A percentile compares a stretch with the other conserved stretches of the same genome.
phyloP scores from a whole-genome alignment of 2,113 vertebrate species.

The Oreochromis spilurus region DNA sequence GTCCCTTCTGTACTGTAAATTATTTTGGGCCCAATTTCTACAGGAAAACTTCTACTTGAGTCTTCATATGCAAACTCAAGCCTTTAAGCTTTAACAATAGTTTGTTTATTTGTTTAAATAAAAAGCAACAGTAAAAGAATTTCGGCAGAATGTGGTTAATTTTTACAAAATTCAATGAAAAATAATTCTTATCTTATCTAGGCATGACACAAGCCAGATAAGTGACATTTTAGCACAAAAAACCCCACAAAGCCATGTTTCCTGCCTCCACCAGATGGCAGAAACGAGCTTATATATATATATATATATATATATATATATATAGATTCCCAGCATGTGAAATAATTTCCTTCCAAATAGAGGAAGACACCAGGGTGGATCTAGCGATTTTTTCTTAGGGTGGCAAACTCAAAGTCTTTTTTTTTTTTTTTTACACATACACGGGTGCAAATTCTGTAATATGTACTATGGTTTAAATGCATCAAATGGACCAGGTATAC shows the following conservation, averaged over 20 bases:
- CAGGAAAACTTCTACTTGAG: background rate
- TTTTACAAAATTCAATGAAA: background rate
- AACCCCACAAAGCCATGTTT: background rate
- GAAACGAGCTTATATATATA: background rate
- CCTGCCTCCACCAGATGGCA: constrained; percentile 38
- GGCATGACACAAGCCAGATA: background rate
- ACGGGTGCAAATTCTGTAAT: background rate
- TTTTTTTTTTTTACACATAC: background rate
- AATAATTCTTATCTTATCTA: constrained; percentile 2
- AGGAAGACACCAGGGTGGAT: background rate
- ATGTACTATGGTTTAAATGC: background rate
- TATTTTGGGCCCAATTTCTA: background rate
- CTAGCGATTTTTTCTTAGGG: background rate
- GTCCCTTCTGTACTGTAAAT: background rate
- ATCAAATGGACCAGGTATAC: background rate
- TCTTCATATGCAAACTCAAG: background rate
- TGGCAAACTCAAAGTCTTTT: background rate
- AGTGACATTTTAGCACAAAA: background rate
- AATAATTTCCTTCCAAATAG: background rate
- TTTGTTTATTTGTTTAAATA: background rate
- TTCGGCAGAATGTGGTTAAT: background rate
- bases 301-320: no score
- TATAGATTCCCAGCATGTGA: background rate
- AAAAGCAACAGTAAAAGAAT: background rate
- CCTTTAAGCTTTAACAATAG: background rate